These are phyloP conservation scores for Aspidapion aeneum DNA, from an alignment of 2,888 invertebrate species.

Conservation along the genomic window DNA sequence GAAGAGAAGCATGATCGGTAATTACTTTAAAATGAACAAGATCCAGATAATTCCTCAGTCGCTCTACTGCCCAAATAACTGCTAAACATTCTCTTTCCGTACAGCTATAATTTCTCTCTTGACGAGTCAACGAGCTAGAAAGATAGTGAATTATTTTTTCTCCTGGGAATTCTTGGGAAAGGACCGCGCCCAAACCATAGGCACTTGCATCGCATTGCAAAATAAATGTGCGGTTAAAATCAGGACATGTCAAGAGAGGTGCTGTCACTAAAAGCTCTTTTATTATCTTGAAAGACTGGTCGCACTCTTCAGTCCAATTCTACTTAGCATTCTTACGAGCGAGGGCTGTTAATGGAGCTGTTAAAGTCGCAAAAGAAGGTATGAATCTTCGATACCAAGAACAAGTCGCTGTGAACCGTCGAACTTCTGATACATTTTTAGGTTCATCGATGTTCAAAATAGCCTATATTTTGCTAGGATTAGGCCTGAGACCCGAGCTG, in stretches of 20 bases:
- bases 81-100: slow-evolving; percentile 25
- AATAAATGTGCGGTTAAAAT: slow-evolving; percentile 3
- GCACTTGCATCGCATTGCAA: slow-evolving; percentile 9
- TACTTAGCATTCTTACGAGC: slow-evolving; percentile 23
- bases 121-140: slow-evolving; percentile 10
- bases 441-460: slow-evolving; percentile 18
- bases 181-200: slow-evolving; percentile 12
- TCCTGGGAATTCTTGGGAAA: slow-evolving; percentile 8
- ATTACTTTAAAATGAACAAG: slow-evolving; percentile 21
- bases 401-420: slow-evolving; percentile 15
- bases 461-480: slow-evolving; percentile 18
- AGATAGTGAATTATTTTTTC: slow-evolving; percentile 19
- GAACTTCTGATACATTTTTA: slow-evolving; percentile 13
- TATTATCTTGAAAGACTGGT: background rate
- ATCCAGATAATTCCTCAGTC: slow-evolving; percentile 22
- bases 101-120: slow-evolving; percentile 22
- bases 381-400: slow-evolving; percentile 19
- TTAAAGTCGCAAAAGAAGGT: slow-evolving; percentile 12
- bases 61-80: slow-evolving; percentile 22
- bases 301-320: slow-evolving; percentile 20
- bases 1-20: slow-evolving; percentile 19
- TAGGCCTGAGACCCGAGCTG: slow-evolving; percentile 6
- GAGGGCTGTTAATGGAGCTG: slow-evolving; percentile 12
- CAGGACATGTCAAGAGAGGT: slow-evolving; percentile 5
- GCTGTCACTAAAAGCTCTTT: slow-evolving; percentile 1